Evolutionary conservation across 2,888 invertebrate genomes (phyloP), one percentile per base, ranked within the genome.

Genomic region (Dendrolimus pini): DNA sequence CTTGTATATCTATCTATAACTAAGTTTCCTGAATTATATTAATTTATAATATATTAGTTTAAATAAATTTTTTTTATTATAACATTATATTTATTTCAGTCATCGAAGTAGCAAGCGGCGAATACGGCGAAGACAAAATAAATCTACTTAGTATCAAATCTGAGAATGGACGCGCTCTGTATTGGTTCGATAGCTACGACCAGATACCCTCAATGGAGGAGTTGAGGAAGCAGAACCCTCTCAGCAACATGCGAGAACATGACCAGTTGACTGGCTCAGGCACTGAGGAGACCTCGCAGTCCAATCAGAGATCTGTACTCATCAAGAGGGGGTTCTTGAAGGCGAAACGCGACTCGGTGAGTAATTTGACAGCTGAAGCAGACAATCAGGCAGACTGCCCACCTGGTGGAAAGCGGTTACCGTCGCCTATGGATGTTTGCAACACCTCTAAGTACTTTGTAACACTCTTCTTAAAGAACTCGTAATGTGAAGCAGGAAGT

Each of bases 91-190:
- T 18, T 30, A 30, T 82, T 87, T 1, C 86, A 98, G 98, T 97
- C 42, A 98, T 98, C 73, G 98, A 98, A 88, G 84, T 98, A 68
- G 97, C 98, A 0, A 96, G 97, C 67, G 98, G 95, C 0, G 98
- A 98, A 85, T 95, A 97, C 72, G 98, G 98, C 0, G 92, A 93
- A 42, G 96, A 97, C 66, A 95, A 94, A 82, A 92, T 96, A 13
- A 85, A 93, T 12, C 72, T 83, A 0, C 89, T 97, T 68, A 93
- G 94, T 13, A 84, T 87, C 8, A 94, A 93, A 58, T 93, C 94
- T 0, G 92, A 93, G 64, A 96, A 96, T 71, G 96, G 96, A 7
- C 92, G 89, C 72, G 92, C 91, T 12, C 68, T 94, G 8, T 86
- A 92, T 9, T 96, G 95, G 94, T 95, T 96, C 66, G 91, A 93